Base-by-base conservation (phyloP, 2,888 invertebrate species). In the Atherix ibis region DNA sequence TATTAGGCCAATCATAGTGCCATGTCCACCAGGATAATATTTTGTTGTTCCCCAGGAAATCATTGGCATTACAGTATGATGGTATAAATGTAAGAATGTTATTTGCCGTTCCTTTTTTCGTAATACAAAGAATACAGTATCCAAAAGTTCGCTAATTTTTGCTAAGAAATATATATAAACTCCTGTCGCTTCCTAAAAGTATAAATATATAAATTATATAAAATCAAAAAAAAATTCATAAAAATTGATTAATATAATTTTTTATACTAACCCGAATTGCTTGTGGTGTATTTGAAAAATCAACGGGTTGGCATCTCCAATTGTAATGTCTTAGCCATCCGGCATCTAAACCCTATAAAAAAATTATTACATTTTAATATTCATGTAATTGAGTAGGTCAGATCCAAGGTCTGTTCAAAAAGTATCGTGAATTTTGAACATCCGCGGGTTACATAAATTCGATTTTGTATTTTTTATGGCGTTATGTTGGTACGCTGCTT, bases 1-100 rank as follows among this genome's bases (percentile, higher is more conserved):
- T 45, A 92, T 76, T 40, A 84, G 47, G 36, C 61, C 61, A 46
- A 88, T 85, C 50, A 88, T 79, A 3, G 91, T 88, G 17, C 88
- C 88, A 58, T 94, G 92, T 1, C 87, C 88, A 33, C 87, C 87
- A 36, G 74, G 72, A 51, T 72, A 80, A 55, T 84, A 92, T 58
- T 88, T 88, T 10, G 87, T 82, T 10, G 81, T 82, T 29, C 85
- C 87, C 92, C 92, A 94, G 34, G 85, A 83, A 48, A 84, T 77
- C 70, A 88, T 71, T 2, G 91, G 89, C 92, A 94, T 94, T 28
- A 88, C 82, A 0, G 88, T 84, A 54, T 94, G 92, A 56, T 94
- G 94, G 53, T 91, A 89, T 48, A 92, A 70, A 52, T 94, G 92
- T 34, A 94, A 71, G 55, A 87, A 84, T 1, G 85, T 81, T 32